phyloP scores from a whole-genome alignment of 2,888 invertebrate species.

The Ophonus ardosiacus region DNA sequence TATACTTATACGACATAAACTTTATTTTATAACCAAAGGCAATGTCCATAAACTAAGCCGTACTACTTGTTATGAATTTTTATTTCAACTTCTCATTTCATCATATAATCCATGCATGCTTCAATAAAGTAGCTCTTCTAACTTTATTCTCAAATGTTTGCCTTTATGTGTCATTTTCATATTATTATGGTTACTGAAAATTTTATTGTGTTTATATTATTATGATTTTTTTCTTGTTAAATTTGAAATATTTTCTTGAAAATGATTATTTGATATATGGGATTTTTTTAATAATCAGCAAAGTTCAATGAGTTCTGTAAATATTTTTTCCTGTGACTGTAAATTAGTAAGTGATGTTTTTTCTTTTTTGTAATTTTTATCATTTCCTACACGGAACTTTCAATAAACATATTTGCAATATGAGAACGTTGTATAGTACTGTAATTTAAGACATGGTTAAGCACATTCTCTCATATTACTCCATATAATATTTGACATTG shows the following conservation, averaged over 20 bases:
- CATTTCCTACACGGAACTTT: too few relatives aligned
- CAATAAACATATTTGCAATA: neutral
- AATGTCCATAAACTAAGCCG: conserved; percentile 10
- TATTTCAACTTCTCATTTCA: neutral
- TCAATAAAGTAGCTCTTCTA: neutral
- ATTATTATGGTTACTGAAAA: neutral
- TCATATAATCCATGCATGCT: neutral
- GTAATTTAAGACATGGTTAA: neutral
- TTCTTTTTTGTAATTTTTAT: too few relatives aligned
- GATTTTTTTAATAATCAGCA: neutral
- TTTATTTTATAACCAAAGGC: conserved; percentile 22
- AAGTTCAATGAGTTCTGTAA: too few relatives aligned
- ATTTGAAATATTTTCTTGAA: conserved; percentile 6
- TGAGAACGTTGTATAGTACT: neutral
- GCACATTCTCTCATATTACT: neutral
- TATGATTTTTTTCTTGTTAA: neutral
- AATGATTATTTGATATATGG: neutral
- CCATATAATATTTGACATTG: neutral
- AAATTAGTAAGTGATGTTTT: too few relatives aligned
- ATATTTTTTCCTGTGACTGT: too few relatives aligned
- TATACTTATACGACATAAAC: neutral
- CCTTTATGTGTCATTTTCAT: neutral
- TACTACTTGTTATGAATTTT: conserved; percentile 4
- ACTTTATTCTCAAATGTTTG: neutral
- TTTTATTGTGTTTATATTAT: neutral